A percentile compares a stretch with the other conserved stretches of the same genome.
phyloP scores from a whole-genome alignment of 2,797 vertebrate species.

The Odontamblyopus rebecca region DNA sequence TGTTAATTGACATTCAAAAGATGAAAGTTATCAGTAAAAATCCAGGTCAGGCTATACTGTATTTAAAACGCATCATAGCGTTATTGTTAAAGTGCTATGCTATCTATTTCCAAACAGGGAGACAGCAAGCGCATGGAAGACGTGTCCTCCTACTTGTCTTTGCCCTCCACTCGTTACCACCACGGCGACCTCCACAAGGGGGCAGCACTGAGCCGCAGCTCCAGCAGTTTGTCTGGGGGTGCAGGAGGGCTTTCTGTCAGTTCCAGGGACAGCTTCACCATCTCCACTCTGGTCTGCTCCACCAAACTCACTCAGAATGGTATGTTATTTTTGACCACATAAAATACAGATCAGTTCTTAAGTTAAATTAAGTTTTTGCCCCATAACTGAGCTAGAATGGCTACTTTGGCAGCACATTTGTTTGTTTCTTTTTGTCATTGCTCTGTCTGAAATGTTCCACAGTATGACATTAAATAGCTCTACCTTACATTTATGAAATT shows the following conservation, averaged over 20 bases:
- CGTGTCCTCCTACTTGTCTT: conserved; percentile 82
- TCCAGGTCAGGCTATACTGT: neutral
- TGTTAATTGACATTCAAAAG: conserved; percentile 4
- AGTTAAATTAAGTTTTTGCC: neutral
- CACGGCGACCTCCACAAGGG: conserved; percentile 80
- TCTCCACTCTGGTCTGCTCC: conserved; percentile 94
- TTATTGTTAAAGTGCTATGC: neutral
- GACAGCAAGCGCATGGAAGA: conserved; percentile 99
- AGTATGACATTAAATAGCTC: too few relatives aligned
- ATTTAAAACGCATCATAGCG: neutral
- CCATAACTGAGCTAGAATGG: neutral
- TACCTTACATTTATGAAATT: too few relatives aligned
- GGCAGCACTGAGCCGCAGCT: conserved; percentile 78
- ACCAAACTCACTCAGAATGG: conserved; percentile 98
- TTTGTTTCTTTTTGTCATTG: neutral
- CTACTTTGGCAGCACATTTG: neutral
- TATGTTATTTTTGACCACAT: conserved; percentile 50
- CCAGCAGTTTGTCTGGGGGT: conserved; percentile 72
- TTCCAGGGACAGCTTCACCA: conserved; percentile 89
- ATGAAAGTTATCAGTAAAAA: neutral
- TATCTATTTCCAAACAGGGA: conserved; percentile 75
- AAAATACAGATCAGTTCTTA: neutral
- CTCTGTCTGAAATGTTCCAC: too few relatives aligned
- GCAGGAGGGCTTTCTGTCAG: conserved; percentile 87
- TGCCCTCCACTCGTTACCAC: conserved; percentile 83